Percentiles rank a stretch among this genome's conserved stretches.
Evolutionary conservation across 23 tunicate genomes (phyloP).

Genomic region (Halocynthia aurantium): DNA sequence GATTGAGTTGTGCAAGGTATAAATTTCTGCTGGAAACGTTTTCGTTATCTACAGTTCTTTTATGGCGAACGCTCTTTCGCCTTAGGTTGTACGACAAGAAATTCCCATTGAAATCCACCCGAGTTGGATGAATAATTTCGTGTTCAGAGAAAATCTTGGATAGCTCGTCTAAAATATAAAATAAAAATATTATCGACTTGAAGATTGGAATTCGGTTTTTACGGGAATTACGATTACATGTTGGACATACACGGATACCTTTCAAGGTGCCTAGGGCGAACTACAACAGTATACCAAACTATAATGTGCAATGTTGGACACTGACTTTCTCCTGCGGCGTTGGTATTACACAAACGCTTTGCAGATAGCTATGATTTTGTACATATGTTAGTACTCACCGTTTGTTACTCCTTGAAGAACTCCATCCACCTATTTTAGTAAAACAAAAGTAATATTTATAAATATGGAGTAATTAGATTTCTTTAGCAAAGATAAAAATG

Average conservation of each 20-base stretch:
- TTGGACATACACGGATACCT: no score
- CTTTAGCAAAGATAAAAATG: no score
- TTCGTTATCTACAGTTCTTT: not conserved
- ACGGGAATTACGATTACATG: no score
- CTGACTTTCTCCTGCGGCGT: no score
- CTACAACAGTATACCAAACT: no score
- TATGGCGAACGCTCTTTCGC: not conserved
- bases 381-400: constrained; percentile 4
- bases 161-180: constrained; percentile 29
- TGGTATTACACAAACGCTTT: not conserved
- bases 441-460: not conserved
- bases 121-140: constrained; percentile 35
- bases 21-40: not conserved
- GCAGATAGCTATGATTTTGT: not conserved
- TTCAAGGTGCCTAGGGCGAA: no score
- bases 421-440: constrained; percentile 16
- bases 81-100: constrained; percentile 33
- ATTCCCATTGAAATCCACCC: constrained; percentile 37
- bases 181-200: not conserved
- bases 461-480: no score
- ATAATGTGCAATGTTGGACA: no score
- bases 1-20: no score
- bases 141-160: constrained; percentile 23
- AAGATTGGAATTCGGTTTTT: no score
- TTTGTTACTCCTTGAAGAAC: constrained; percentile 19